phyloP scores from a whole-genome alignment of 1,140 invertebrate genomes.

The Drosophila paulistorum region DNA sequence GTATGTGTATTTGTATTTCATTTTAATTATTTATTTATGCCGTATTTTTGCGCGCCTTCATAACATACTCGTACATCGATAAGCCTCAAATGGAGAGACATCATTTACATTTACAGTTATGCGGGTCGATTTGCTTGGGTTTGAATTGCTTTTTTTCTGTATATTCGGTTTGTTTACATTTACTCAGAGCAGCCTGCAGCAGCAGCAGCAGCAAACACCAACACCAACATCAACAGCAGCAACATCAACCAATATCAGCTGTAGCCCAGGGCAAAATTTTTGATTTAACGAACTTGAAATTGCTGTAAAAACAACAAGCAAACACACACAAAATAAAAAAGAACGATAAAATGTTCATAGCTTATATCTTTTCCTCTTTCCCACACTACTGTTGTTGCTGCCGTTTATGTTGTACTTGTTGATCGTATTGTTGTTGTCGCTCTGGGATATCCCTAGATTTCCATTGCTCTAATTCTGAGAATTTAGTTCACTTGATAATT shows the following conservation, averaged over 20 bases:
- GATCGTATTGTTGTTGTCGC: background rate
- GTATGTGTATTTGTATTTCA: slow-evolving; percentile 44
- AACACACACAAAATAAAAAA: slow-evolving; percentile 25
- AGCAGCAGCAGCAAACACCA: slow-evolving; percentile 22
- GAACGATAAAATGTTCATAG: slow-evolving; percentile 45
- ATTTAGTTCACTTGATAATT: slow-evolving; percentile 7
- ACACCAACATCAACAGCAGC: slow-evolving; percentile 12
- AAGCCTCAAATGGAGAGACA: slow-evolving; percentile 73
- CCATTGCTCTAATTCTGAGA: background rate
- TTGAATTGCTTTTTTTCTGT: slow-evolving; percentile 21
- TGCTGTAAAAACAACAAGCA: slow-evolving; percentile 38
- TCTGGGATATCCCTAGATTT: slow-evolving; percentile 6
- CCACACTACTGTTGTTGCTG: slow-evolving; percentile 5
- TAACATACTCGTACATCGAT: slow-evolving; percentile 48
- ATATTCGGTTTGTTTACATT: slow-evolving; percentile 33
- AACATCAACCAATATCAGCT: slow-evolving; percentile 54
- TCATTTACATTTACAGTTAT: slow-evolving; percentile 77
- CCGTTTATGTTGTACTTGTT: background rate
- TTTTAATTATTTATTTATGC: slow-evolving; percentile 80
- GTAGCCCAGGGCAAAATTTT: slow-evolving; percentile 50
- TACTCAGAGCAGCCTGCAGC: slow-evolving; percentile 22
- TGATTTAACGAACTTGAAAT: slow-evolving; percentile 69
- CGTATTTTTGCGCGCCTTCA: slow-evolving; percentile 75
- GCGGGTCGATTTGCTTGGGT: slow-evolving; percentile 14
- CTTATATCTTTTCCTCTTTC: slow-evolving; percentile 40